Percentiles rank a stretch among this genome's conserved stretches.
phyloP scores from a whole-genome alignment of 2,113 vertebrate species.

The Chloropsis cyanopogon region DNA sequence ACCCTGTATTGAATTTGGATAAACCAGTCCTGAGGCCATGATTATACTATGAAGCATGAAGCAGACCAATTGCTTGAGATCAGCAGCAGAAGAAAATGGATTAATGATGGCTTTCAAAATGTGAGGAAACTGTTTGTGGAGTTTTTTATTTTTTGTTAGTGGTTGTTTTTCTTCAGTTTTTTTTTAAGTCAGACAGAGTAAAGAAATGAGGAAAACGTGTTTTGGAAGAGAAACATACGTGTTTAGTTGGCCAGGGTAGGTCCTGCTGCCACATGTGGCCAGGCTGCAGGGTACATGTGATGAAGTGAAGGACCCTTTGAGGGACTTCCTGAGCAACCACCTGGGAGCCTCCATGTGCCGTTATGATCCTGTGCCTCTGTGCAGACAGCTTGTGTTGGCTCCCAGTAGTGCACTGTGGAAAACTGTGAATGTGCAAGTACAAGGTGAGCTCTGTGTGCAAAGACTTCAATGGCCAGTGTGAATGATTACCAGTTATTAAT shows the following conservation, averaged over 20 bases:
- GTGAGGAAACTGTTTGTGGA: neutral
- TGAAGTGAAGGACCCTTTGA: neutral
- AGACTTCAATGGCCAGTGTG: neutral
- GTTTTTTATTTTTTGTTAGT: neutral
- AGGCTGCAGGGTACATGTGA: neutral
- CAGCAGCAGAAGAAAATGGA: neutral
- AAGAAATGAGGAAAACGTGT: neutral
- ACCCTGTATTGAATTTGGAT: neutral
- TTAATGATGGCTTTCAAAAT: slow-evolving; percentile 20
- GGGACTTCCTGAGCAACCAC: neutral
- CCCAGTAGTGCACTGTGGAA: rapidly evolving
- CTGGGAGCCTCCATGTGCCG: neutral
- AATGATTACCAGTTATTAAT: neutral
- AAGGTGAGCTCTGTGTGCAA: neutral
- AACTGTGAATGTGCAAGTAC: neutral
- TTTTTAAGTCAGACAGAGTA: neutral
- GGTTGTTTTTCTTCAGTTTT: neutral
- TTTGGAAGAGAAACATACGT: neutral
- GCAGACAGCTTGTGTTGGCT: neutral
- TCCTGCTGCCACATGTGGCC: neutral
- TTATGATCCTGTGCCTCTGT: rapidly evolving
- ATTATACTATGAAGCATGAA: slow-evolving; percentile 10
- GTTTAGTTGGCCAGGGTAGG: neutral
- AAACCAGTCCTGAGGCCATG: slow-evolving; percentile 24
- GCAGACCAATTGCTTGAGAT: neutral